Percentiles rank a stretch among this genome's conserved stretches.
These are phyloP conservation scores for Glyptemys insculpta DNA, from an alignment of 2,797 vertebrate species.

Conservation along the genomic window DNA sequence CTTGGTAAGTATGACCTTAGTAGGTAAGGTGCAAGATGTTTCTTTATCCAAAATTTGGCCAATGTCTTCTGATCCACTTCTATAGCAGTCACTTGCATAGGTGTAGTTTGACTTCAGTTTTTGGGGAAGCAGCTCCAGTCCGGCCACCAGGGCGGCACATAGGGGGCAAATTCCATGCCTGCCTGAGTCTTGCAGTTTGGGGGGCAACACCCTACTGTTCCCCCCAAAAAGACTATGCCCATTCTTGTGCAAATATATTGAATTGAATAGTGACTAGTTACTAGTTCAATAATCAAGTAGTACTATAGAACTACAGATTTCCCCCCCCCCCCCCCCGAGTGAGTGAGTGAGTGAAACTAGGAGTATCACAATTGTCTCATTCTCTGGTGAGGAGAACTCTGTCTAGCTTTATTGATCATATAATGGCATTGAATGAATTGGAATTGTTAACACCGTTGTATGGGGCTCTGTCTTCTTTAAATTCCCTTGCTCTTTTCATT, in stretches of 20 bases:
- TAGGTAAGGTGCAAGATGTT: neutral
- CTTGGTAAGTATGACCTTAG: constrained; percentile 86
- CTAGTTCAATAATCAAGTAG: neutral
- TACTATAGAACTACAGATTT: neutral
- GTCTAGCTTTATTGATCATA: neutral
- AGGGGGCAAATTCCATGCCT: neutral
- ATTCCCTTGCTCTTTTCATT: neutral
- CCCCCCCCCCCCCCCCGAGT: too few species aligned
- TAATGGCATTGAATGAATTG: neutral
- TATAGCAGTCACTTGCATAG: neutral
- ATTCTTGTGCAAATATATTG: neutral
- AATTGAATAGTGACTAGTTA: neutral
- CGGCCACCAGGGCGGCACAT: rapidly evolving
- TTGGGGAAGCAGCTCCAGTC: neutral
- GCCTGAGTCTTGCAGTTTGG: too few species aligned
- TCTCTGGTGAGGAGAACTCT: neutral
- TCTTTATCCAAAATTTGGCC: rapidly evolving
- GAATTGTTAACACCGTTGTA: neutral
- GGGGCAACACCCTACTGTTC: too few species aligned
- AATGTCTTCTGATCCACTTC: neutral
- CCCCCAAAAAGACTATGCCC: neutral
- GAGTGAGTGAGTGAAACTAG: neutral
- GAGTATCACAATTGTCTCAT: neutral
- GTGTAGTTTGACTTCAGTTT: neutral
- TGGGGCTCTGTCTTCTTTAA: neutral